These are phyloP conservation scores for Arothron firmamentum DNA, from an alignment of 2,113 vertebrate species.

Conservation along the genomic window DNA sequence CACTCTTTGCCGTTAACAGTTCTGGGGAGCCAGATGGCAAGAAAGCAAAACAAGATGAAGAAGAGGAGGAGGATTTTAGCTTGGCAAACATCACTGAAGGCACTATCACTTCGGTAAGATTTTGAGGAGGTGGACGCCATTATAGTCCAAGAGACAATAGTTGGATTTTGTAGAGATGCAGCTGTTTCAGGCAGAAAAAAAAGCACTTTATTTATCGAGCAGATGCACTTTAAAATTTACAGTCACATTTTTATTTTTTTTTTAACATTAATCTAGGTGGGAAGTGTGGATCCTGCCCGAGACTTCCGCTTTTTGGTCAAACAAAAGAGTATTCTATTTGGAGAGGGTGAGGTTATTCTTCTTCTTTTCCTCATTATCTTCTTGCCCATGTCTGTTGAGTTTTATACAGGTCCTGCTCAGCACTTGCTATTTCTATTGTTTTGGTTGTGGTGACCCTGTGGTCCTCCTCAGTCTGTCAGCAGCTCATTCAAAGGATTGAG, in stretches of 20 bases:
- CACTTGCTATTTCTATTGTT: conserved; percentile 36
- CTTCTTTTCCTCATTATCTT: background rate
- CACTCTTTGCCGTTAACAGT: conserved; percentile 41
- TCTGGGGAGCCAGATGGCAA: conserved; percentile 74
- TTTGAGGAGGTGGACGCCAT: background rate
- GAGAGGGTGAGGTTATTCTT: conserved; percentile 78
- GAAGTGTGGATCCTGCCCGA: conserved; percentile 85
- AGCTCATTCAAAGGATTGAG: conserved; percentile 84
- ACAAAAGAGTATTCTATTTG: conserved; percentile 81
- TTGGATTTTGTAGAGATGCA: background rate
- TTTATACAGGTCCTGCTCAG: conserved; percentile 10
- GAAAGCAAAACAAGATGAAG: conserved; percentile 75
- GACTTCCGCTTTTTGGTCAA: conserved; percentile 83
- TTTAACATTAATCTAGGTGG: conserved; percentile 78
- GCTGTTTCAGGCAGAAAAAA: conserved; percentile 1
- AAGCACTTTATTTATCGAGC: background rate
- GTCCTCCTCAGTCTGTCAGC: conserved; percentile 82
- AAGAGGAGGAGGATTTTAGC: conserved; percentile 76
- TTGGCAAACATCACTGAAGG: conserved; percentile 81
- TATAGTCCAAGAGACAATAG: background rate
- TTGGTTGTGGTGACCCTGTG: conserved; percentile 51
- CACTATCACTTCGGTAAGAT: conserved; percentile 81
- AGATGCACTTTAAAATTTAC: conserved; percentile 4
- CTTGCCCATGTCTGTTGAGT: background rate
- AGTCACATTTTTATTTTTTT: background rate